Evolutionary conservation across 2,888 invertebrate genomes (phyloP).

Genomic region (Elegia similella): DNA sequence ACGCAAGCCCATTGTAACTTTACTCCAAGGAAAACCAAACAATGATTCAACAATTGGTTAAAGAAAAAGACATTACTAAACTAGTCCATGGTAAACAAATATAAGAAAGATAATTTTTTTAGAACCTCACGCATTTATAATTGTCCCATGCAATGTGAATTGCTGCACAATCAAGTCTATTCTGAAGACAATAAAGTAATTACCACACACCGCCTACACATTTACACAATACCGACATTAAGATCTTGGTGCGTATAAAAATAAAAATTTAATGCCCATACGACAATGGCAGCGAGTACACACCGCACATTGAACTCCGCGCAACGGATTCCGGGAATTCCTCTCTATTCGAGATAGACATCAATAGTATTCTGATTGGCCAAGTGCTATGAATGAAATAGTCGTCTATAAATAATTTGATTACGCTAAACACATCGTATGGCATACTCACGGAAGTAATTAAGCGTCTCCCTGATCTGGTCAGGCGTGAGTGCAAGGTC

Average conservation of each 20-base stretch:
- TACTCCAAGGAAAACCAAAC: constrained; percentile 11
- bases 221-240: not conserved
- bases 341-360: constrained; percentile 1
- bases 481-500: constrained; percentile 94
- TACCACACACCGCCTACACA: not conserved
- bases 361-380: constrained; percentile 19
- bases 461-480: constrained; percentile 97
- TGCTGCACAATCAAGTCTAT: not conserved
- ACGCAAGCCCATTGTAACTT: not conserved
- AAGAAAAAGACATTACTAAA: not conserved
- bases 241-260: not conserved
- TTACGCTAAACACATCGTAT: not conserved
- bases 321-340: constrained; percentile 7
- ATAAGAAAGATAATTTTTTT: not conserved
- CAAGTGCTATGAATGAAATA: constrained; percentile 18
- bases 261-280: not conserved
- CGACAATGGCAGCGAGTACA: not conserved
- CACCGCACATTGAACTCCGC: constrained; percentile 2
- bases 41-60: not conserved
- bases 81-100: not conserved
- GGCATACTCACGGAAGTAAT: constrained; percentile 96
- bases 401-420: constrained; percentile 6
- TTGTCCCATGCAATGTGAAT: not conserved
- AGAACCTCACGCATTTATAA: not conserved
- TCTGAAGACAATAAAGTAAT: constrained; percentile 4